A percentile compares a stretch with the other conserved stretches of the same genome.
Conservation (phyloP, 2,113 vertebrate genomes). For the Philantomba maxwellii region DNA sequence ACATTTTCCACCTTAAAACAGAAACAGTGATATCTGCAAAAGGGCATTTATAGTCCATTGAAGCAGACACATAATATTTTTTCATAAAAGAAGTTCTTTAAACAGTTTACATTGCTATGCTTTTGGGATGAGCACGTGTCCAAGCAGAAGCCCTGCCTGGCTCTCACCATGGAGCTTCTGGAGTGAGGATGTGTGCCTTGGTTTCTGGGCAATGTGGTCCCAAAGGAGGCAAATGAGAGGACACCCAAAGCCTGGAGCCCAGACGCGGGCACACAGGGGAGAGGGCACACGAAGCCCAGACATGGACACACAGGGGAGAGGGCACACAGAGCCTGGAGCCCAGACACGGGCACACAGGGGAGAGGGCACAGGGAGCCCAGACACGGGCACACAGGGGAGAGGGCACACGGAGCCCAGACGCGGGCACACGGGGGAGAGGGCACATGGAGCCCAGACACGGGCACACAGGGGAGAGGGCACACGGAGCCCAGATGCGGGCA, state of each 20-base stretch:
- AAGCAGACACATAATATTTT: neutral
- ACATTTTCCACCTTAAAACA: neutral
- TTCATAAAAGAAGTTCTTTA: neutral
- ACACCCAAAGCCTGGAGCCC: neutral
- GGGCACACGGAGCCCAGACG: no score
- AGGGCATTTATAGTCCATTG: neutral
- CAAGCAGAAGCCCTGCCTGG: neutral
- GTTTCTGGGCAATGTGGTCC: neutral
- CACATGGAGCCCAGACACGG: rapidly evolving
- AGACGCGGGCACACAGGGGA: neutral
- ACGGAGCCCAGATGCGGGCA: rapidly evolving
- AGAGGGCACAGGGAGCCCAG: no score
- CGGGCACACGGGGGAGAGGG: no score
- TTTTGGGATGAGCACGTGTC: rapidly evolving
- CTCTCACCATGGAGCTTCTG: neutral
- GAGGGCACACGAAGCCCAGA: no score
- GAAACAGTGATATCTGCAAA: neutral
- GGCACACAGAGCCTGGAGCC: no score
- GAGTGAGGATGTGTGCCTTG: neutral
- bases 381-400: no score
- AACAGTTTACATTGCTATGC: neutral
- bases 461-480: neutral
- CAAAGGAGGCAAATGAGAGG: neutral
- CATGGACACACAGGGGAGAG: no score
- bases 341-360: neutral